Percentiles rank a stretch among this genome's conserved stretches.
phyloP scores from a whole-genome alignment of 2,113 vertebrate species.

The Pristiophorus japonicus region DNA sequence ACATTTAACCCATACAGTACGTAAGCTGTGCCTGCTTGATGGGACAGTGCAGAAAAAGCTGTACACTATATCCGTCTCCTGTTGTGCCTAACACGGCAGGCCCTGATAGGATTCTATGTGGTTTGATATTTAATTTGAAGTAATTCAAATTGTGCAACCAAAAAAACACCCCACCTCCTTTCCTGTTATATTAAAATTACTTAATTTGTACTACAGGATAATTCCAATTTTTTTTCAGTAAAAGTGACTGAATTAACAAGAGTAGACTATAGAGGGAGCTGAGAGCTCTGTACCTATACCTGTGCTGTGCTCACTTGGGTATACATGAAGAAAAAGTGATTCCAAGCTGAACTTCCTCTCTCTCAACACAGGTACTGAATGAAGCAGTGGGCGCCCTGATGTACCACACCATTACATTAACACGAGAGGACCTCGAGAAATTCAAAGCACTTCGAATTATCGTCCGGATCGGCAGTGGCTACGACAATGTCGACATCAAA shows the following conservation, averaged over 20 bases:
- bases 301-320: neutral
- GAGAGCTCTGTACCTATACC: neutral
- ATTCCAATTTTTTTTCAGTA: neutral
- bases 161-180: neutral
- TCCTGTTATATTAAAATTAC: neutral
- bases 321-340: neutral
- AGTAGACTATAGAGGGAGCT: neutral
- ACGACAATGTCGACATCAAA: slow-evolving; percentile 83
- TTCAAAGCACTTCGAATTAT: slow-evolving; percentile 82
- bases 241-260: neutral
- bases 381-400: slow-evolving; percentile 80
- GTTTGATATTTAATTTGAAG: neutral
- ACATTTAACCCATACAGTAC: neutral
- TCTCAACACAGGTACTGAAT: slow-evolving; percentile 68
- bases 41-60: neutral
- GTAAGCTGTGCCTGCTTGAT: neutral
- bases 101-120: neutral
- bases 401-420: slow-evolving; percentile 83
- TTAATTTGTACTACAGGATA: neutral
- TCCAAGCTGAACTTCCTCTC: slow-evolving; percentile 5
- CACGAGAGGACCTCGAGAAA: slow-evolving; percentile 81
- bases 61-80: neutral
- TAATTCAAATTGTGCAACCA: neutral
- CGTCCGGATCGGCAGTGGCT: slow-evolving; percentile 78
- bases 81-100: neutral